phyloP scores from a whole-genome alignment of 2,797 vertebrate genomes.

The Adrianichthys oophorus region DNA sequence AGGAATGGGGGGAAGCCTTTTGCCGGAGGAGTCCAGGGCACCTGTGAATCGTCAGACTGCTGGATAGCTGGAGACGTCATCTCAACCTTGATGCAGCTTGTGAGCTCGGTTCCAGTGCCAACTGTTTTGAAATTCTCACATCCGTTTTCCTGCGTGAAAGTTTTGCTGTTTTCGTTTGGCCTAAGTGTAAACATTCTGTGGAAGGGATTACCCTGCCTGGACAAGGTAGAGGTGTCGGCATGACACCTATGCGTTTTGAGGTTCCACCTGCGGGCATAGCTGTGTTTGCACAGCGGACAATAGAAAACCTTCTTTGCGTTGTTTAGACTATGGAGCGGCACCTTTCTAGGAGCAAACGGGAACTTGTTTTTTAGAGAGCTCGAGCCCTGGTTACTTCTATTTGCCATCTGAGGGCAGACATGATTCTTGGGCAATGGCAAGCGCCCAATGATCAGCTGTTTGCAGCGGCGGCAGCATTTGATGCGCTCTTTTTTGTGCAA shows the following conservation, averaged over 20 bases:
- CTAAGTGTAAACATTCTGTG: constrained; percentile 23
- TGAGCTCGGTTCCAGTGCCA: constrained; percentile 63
- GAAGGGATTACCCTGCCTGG: constrained; percentile 2
- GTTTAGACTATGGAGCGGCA: constrained; percentile 58
- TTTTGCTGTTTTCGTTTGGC: constrained; percentile 18
- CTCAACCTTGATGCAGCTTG: constrained; percentile 65
- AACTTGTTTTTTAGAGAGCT: constrained; percentile 38
- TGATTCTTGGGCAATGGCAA: constrained; percentile 73
- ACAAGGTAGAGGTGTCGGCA: constrained; percentile 27
- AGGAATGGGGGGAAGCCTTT: constrained; percentile 57
- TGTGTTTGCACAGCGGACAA: constrained; percentile 79
- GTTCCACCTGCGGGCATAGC: constrained; percentile 76
- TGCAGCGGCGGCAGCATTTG: constrained; percentile 78
- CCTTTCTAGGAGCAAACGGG: constrained; percentile 41
- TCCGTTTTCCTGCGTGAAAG: constrained; percentile 10
- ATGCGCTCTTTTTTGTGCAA: constrained; percentile 81
- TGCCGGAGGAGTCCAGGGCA: constrained; percentile 43
- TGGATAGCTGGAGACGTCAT: constrained; percentile 28
- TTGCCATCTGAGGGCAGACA: constrained; percentile 59
- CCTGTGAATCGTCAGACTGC: constrained; percentile 28
- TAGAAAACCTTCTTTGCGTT: constrained; percentile 64
- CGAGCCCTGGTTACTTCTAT: constrained; percentile 21
- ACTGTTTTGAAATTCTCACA: constrained; percentile 36
- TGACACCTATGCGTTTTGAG: constrained; percentile 79
- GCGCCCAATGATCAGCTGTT: constrained; percentile 75